Conservation (phyloP, 2,113 vertebrate species). For the Vidua macroura region DNA sequence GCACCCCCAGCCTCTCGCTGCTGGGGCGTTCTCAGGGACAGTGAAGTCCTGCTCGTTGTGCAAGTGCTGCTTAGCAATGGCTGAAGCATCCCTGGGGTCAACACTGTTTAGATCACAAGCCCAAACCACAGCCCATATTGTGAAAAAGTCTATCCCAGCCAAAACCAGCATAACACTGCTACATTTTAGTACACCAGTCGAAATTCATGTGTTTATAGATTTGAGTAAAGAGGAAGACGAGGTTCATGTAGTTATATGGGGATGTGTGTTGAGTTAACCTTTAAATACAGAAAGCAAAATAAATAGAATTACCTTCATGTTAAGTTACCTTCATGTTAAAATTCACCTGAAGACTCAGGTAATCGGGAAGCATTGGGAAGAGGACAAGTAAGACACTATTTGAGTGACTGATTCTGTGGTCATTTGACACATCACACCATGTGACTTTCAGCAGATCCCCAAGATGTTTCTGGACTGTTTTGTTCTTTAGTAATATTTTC, state of each 20-base stretch:
- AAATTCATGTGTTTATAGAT: background rate
- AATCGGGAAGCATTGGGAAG: background rate
- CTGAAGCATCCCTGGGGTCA: background rate
- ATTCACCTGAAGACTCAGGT: background rate
- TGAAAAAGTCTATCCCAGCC: background rate
- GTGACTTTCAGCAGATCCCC: background rate
- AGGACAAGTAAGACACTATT: background rate
- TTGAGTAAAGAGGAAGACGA: background rate
- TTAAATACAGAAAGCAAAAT: background rate
- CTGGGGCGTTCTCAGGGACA: too few relatives aligned
- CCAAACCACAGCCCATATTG: background rate
- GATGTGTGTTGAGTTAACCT: background rate
- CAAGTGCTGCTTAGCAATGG: background rate
- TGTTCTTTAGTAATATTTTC: background rate
- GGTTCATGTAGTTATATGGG: rapidly evolving
- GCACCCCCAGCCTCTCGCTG: background rate
- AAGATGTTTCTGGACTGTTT: background rate
- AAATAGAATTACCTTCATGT: background rate
- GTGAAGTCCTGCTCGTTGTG: background rate
- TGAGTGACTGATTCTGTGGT: background rate
- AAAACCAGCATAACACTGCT: background rate
- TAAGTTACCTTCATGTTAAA: background rate
- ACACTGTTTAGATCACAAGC: background rate
- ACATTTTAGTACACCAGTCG: background rate
- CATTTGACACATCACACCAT: background rate